These are phyloP conservation scores for Artemia sinica DNA, from an alignment of 2,888 invertebrate species.

Conservation along the genomic window DNA sequence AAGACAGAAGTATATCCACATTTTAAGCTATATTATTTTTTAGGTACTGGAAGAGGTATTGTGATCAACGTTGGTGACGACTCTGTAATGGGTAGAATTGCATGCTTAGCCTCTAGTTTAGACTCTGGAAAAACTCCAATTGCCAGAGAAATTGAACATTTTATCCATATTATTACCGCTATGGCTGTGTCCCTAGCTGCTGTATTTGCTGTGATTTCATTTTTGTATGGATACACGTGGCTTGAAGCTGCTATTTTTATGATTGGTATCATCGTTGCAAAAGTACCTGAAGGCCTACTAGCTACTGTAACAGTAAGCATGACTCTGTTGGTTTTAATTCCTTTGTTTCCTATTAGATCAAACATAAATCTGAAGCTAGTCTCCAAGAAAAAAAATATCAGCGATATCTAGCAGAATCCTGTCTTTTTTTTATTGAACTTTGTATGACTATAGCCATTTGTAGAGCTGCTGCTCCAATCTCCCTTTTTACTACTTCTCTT, in stretches of 20 bases:
- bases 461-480: no score
- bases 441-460: no score
- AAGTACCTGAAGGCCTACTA: slow-evolving; percentile 93
- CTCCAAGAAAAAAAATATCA: no score
- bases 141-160: slow-evolving; percentile 95
- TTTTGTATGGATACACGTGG: slow-evolving; percentile 96
- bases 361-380: no score
- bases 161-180: slow-evolving; percentile 94
- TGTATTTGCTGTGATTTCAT: slow-evolving; percentile 95
- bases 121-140: slow-evolving; percentile 95
- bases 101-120: slow-evolving; percentile 76
- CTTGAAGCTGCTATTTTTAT: slow-evolving; percentile 97
- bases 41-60: slow-evolving; percentile 59
- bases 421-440: no score
- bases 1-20: no score
- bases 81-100: slow-evolving; percentile 90
- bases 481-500: no score
- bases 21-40: slow-evolving; percentile 13
- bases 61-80: slow-evolving; percentile 88
- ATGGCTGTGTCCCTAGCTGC: slow-evolving; percentile 94
- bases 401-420: no score
- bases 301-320: slow-evolving; percentile 77
- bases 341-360: slow-evolving; percentile 17
- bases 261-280: slow-evolving; percentile 98
- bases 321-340: no score